Base-by-base conservation (phyloP, 2,797 vertebrate genomes). In the Acropternis orthonyx region DNA sequence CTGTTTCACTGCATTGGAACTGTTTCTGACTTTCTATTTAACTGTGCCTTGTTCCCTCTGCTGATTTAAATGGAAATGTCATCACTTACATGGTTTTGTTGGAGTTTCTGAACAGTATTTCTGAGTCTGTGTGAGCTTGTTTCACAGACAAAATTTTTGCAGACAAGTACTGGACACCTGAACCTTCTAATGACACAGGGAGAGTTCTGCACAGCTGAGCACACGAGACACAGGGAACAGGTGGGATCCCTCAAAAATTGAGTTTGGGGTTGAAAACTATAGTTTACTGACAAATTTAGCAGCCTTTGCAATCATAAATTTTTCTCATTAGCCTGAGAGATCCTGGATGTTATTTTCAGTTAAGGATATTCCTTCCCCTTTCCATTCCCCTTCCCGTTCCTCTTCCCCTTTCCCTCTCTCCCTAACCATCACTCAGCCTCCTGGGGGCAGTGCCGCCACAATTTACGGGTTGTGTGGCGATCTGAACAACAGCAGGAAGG, bases 171-270 rank as follows among this genome's bases (percentile, higher is more conserved):
- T 0, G 7, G 26, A 10, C 4, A 6, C 44, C 27, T 37, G 36
- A 88, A 32, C 30, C 34, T 37, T 20, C 14, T 18, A 0, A 0
- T 14, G 24, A 37, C 37, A 19, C 6, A 7, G 7, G 0, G 1
- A 19, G 46, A 32, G 19, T 15, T 32, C 3, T 49, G 52, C 11
- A 30, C 8, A 36, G 24, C 10, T 3, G 4, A 71, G 21, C 7
- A 10, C 21, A 12, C 34, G 30, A 22, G 12, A 44, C 18, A 23
- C 23, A 32, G 30, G 22, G 28, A 56, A 63, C 0, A 2, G 13
- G 32, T 12, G 51, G 21, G 9, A 37, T 55, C 5, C 80, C 23
- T 11, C 49, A 65, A 8, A 0, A 5, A 13, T 3, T 16, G 15
- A 41, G 15, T 7, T 2, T 30, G 7, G 7, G 20, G 8, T 34